These are phyloP conservation scores for Acinonyx jubatus DNA, from an alignment of 2,113 vertebrate species.

Conservation along the genomic window DNA sequence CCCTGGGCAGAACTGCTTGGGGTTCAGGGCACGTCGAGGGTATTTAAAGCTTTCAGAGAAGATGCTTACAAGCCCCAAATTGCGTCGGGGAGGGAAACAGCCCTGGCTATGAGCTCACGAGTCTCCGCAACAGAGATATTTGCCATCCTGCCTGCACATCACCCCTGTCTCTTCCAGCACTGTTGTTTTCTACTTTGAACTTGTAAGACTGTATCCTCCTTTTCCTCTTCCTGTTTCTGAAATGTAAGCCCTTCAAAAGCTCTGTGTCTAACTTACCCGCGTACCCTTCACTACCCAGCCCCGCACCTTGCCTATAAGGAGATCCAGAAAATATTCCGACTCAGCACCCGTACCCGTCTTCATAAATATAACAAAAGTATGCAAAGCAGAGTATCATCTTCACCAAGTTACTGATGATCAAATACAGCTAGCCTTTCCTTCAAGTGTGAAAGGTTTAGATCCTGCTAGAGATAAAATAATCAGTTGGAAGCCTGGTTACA, in stretches of 20 bases:
- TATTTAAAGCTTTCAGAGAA: background rate
- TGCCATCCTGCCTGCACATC: background rate
- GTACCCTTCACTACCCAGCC: background rate
- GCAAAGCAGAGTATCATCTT: background rate
- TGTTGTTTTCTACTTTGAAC: background rate
- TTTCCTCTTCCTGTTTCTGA: background rate
- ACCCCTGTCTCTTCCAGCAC: background rate
- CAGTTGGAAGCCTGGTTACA: background rate
- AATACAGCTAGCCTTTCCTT: background rate
- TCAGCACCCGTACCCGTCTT: background rate
- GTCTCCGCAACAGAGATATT: background rate
- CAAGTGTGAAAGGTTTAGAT: background rate
- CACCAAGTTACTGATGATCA: background rate
- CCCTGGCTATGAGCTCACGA: no score
- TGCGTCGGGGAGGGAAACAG: fast-evolving
- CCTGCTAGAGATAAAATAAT: background rate
- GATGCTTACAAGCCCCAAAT: background rate
- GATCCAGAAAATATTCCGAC: background rate
- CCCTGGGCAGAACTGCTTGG: fast-evolving
- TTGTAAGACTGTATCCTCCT: background rate
- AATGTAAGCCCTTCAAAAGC: background rate
- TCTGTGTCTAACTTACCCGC: background rate
- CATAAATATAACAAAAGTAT: background rate
- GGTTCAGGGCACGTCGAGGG: background rate
- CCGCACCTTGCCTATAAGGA: background rate